Conservation (phyloP, 2,888 invertebrate species). For the Lasius platythorax region DNA sequence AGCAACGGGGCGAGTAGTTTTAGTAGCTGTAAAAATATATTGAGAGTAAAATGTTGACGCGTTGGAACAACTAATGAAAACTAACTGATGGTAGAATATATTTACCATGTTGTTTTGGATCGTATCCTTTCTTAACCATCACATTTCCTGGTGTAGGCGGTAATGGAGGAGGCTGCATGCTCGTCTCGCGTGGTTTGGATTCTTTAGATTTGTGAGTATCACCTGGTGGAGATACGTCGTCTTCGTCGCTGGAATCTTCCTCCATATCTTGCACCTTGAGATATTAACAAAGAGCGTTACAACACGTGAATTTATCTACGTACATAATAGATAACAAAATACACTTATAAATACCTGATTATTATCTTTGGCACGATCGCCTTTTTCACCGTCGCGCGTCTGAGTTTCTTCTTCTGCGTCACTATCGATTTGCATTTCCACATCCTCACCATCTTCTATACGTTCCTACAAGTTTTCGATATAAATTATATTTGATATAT, state of each 20-base stretch:
- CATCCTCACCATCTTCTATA: conserved; percentile 93
- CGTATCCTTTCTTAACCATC: conserved; percentile 97
- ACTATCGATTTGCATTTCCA: conserved; percentile 96
- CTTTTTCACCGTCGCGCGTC: conserved; percentile 84
- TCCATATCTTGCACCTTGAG: conserved; percentile 95
- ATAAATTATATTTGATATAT: neutral
- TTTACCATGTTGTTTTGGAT: conserved; percentile 93
- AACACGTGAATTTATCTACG: neutral
- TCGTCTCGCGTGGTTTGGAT: conserved; percentile 84
- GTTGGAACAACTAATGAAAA: neutral
- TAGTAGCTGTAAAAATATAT: conserved; percentile 54
- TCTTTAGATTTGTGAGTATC: conserved; percentile 81
- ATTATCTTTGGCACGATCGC: conserved; percentile 86
- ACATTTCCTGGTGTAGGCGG: conserved; percentile 97
- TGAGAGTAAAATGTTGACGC: neutral
- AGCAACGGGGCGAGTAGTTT: conserved; percentile 87
- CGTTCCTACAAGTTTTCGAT: conserved; percentile 87
- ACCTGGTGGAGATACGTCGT: conserved; percentile 83
- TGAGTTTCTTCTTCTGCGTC: conserved; percentile 90
- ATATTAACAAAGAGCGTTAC: conserved; percentile 1
- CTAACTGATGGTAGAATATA: neutral
- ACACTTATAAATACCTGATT: conserved; percentile 83
- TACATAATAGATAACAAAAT: neutral
- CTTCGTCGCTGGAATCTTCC: conserved; percentile 93
- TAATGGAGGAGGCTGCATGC: conserved; percentile 89